Percentiles rank a stretch among this genome's conserved stretches.
Conservation (phyloP, 2,113 vertebrate species). For the Neomonachus schauinslandi region DNA sequence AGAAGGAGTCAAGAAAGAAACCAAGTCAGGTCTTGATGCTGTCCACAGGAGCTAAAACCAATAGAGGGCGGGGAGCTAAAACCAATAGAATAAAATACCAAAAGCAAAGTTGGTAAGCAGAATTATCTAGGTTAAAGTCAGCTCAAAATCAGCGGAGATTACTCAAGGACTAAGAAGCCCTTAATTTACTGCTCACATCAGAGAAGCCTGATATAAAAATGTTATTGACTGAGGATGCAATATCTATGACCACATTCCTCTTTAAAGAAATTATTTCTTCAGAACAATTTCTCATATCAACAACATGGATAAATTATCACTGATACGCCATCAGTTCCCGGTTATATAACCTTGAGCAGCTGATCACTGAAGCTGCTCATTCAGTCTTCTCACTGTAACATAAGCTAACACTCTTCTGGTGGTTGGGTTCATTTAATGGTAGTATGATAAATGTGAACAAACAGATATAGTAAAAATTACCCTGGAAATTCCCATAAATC, state of each 20-base stretch:
- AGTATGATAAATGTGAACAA: constrained; percentile 19
- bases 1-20: background rate
- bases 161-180: background rate
- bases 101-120: background rate
- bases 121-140: background rate
- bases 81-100: background rate
- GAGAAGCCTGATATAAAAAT: constrained; percentile 36
- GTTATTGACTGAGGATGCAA: background rate
- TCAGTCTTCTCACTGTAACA: background rate
- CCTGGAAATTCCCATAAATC: background rate
- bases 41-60: background rate
- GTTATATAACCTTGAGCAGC: background rate
- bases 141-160: background rate
- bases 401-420: background rate
- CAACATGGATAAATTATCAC: constrained; percentile 32
- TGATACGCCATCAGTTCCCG: background rate
- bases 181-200: background rate
- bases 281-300: background rate
- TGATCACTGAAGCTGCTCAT: background rate
- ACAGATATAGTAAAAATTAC: background rate
- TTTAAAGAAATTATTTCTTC: background rate
- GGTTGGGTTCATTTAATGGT: background rate
- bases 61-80: background rate
- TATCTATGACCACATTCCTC: constrained; percentile 14
- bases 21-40: background rate